Evolutionary conservation across 1,140 invertebrate genomes (phyloP).

Genomic region (Brachionus koreanus): DNA sequence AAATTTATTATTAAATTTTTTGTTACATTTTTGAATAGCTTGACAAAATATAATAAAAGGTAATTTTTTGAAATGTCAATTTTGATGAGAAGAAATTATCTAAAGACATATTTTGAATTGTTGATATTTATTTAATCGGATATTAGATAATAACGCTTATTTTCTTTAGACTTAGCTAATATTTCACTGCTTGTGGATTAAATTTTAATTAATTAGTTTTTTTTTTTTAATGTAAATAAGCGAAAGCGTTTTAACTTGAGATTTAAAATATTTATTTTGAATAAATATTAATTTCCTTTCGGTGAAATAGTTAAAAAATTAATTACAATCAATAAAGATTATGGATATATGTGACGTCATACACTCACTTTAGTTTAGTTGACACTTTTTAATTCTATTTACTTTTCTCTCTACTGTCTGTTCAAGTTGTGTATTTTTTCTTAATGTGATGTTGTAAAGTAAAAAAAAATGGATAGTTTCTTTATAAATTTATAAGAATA

Average conservation of each 20-base stretch:
- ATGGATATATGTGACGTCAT: neutral
- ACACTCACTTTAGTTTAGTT: too few species aligned
- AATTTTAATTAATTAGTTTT: neutral
- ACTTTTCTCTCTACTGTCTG: too few species aligned
- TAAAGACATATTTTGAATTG: neutral
- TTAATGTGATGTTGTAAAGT: too few species aligned
- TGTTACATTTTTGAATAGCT: neutral
- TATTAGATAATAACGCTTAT: constrained; percentile 2
- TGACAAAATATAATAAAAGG: too few species aligned
- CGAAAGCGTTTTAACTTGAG: neutral
- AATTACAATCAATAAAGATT: neutral
- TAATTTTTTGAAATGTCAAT: too few species aligned
- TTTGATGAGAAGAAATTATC: neutral
- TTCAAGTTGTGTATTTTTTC: too few species aligned
- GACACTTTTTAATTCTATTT: too few species aligned
- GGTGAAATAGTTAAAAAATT: neutral
- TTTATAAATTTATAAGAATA: too few species aligned
- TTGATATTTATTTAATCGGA: constrained; percentile 9
- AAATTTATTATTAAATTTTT: neutral
- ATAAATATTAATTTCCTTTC: neutral
- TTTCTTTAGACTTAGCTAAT: neutral
- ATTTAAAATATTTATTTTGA: neutral
- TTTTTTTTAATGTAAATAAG: neutral
- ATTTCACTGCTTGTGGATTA: neutral
- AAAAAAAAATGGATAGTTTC: too few species aligned